Conservation (phyloP, 2,888 invertebrate species). For the Pilophorus perplexus region DNA sequence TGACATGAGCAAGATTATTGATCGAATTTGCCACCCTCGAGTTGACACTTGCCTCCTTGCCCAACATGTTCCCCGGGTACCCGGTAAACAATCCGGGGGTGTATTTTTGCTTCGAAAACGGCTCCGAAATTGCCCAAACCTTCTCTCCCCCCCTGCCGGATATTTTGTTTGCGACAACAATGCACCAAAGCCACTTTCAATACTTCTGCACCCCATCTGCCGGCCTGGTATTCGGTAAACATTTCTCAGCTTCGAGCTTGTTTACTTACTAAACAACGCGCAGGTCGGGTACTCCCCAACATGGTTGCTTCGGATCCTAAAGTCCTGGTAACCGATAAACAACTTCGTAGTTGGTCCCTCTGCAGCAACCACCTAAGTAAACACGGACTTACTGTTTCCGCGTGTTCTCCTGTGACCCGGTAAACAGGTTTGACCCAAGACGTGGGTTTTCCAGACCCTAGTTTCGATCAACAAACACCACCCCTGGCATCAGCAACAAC, state of each 20-base stretch:
- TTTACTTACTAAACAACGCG: conserved; percentile 45
- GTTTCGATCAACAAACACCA: conserved; percentile 42
- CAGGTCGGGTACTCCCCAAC: conserved; percentile 15
- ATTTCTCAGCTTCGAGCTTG: conserved; percentile 32
- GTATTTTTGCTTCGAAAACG: conserved; percentile 46
- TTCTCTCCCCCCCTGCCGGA: neutral
- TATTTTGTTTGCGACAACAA: conserved; percentile 42
- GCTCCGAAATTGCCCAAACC: neutral
- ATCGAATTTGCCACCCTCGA: conserved; percentile 20
- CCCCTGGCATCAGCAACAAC: conserved; percentile 30
- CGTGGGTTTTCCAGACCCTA: conserved; percentile 15
- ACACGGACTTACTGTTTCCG: conserved; percentile 40
- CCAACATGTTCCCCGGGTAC: conserved; percentile 45
- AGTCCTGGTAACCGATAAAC: conserved; percentile 45
- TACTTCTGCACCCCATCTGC: conserved; percentile 8
- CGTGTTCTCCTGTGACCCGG: conserved; percentile 43
- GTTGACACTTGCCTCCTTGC: conserved; percentile 40
- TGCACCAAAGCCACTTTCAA: conserved; percentile 17
- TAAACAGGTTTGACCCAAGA: conserved; percentile 45
- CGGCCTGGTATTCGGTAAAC: conserved; percentile 45
- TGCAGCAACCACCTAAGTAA: conserved; percentile 39
- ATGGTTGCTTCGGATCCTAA: conserved; percentile 37
- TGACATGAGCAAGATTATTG: conserved; percentile 44
- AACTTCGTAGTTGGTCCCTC: conserved; percentile 19
- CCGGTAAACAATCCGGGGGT: conserved; percentile 48